These are phyloP conservation scores for Trichonephila inaurata DNA, from an alignment of 1,140 invertebrate species.

Conservation along the genomic window DNA sequence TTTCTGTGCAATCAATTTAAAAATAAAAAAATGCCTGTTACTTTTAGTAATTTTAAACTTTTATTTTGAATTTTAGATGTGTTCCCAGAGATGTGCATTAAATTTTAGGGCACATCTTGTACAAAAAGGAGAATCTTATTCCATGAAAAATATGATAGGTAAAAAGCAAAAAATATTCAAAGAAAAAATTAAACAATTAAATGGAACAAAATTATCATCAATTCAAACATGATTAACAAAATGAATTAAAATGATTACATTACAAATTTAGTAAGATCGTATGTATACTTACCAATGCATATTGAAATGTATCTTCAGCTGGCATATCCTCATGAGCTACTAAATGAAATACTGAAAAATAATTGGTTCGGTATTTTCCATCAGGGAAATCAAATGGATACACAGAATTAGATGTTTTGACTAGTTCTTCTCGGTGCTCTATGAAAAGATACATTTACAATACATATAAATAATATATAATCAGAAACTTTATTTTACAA, in stretches of 20 bases:
- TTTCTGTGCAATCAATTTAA: no score
- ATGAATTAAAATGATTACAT: no score
- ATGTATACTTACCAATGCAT: conserved; percentile 83
- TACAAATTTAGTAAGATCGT: neutral
- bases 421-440: conserved; percentile 67
- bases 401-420: conserved; percentile 70
- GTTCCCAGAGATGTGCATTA: no score
- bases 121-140: no score
- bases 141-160: no score
- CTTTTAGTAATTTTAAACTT: no score
- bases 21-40: no score
- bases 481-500: neutral
- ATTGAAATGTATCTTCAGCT: conserved; percentile 85
- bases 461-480: neutral
- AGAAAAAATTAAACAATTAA: neutral
- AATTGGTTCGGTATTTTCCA: conserved; percentile 77
- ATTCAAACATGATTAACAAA: neutral
- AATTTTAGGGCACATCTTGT: no score
- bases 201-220: neutral
- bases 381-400: conserved; percentile 69
- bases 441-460: neutral
- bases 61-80: no score
- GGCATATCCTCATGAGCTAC: conserved; percentile 85
- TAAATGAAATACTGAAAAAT: conserved; percentile 84
- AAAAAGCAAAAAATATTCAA: neutral